Evolutionary conservation across 2,888 invertebrate species (phyloP).

Genomic region (Sinelater perroti): DNA sequence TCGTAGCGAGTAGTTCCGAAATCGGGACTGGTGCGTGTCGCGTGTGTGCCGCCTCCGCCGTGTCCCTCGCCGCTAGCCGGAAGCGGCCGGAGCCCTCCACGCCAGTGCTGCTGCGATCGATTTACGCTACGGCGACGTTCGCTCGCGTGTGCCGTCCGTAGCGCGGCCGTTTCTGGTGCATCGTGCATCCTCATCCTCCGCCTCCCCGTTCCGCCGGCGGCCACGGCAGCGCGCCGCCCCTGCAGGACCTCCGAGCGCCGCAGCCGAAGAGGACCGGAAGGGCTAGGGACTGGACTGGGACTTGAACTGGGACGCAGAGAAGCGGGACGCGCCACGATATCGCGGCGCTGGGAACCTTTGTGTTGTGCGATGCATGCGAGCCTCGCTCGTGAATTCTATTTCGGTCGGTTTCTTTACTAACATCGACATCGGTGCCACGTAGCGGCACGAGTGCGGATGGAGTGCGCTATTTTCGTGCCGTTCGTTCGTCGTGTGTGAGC

Average conservation of each 20-base stretch:
- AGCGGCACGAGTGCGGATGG: slow-evolving; percentile 37
- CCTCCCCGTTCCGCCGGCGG: too few species aligned
- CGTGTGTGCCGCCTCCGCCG: slow-evolving; percentile 6
- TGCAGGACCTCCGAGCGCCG: slow-evolving; percentile 29
- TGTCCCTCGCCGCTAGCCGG: not conserved
- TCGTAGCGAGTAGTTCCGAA: slow-evolving; percentile 31
- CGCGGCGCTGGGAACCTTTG: slow-evolving; percentile 51
- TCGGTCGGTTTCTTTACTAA: slow-evolving; percentile 46
- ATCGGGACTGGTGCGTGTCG: slow-evolving; percentile 24
- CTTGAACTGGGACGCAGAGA: too few species aligned
- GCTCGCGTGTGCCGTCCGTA: not conserved
- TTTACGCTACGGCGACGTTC: too few species aligned
- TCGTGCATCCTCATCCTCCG: too few species aligned
- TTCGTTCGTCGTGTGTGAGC: slow-evolving; percentile 41
- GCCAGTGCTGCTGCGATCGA: too few species aligned
- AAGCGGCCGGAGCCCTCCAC: too few species aligned
- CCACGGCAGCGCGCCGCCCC: too few species aligned
- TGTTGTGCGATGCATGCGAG: slow-evolving; percentile 46
- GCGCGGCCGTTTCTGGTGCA: slow-evolving; percentile 9
- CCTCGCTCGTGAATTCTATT: slow-evolving; percentile 46
- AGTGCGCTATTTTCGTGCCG: slow-evolving; percentile 48
- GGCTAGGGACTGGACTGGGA: slow-evolving; percentile 34
- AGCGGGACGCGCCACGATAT: slow-evolving; percentile 39
- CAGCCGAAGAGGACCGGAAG: slow-evolving; percentile 37
- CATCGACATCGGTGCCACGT: slow-evolving; percentile 47